Evolutionary conservation across 2,888 invertebrate genomes (phyloP).

Genomic region (Fragum sueziense): DNA sequence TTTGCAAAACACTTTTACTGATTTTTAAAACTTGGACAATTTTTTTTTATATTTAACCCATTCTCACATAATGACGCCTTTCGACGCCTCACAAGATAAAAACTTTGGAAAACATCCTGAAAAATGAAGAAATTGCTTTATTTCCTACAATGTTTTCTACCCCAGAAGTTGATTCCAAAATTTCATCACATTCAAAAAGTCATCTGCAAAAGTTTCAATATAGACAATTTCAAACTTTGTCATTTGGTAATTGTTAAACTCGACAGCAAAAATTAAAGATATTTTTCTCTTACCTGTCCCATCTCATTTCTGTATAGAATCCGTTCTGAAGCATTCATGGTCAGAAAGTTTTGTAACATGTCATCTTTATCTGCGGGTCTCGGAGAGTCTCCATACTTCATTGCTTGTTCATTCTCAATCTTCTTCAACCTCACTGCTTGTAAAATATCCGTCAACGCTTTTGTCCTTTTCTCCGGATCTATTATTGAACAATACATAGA

Average conservation of each 20-base stretch:
- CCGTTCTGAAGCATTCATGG: constrained; percentile 38
- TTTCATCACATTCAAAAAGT: no score
- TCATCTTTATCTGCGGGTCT: constrained; percentile 42
- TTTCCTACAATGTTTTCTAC: no score
- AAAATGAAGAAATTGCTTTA: no score
- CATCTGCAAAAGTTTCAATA: neutral
- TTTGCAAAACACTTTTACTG: no score
- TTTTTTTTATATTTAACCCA: no score
- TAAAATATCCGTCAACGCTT: constrained; percentile 70
- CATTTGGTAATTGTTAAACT: neutral
- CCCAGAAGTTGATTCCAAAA: no score
- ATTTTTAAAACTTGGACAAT: no score
- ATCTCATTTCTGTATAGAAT: constrained; percentile 48
- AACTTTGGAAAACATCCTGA: no score
- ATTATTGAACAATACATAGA: constrained; percentile 61
- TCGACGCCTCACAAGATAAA: no score
- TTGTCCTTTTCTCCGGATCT: constrained; percentile 65
- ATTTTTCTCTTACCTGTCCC: constrained; percentile 42
- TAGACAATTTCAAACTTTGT: neutral
- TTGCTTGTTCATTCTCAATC: constrained; percentile 68
- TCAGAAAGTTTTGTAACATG: constrained; percentile 50
- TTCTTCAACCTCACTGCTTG: constrained; percentile 68
- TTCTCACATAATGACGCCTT: no score
- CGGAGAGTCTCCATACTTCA: constrained; percentile 61
- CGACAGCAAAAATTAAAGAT: no score